A percentile compares a stretch with the other conserved stretches of the same genome.
Conservation (phyloP, 2,888 invertebrate genomes). For the Serripes groenlandicus region DNA sequence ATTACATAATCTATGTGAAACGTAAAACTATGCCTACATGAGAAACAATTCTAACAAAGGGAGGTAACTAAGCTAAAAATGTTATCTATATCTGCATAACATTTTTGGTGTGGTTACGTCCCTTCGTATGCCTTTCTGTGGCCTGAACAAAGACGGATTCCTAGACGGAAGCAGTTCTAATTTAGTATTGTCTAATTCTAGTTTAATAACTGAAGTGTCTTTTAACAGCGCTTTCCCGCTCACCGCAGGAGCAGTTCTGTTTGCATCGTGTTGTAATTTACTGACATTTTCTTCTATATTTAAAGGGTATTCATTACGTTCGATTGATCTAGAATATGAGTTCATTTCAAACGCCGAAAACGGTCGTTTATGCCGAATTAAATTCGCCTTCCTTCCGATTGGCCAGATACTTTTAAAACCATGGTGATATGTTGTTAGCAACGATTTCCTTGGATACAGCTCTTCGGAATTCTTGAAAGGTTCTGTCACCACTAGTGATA, state of each 20-base stretch:
- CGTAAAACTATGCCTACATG: too few relatives aligned
- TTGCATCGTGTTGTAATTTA: neutral
- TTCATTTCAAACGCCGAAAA: slow-evolving; percentile 65
- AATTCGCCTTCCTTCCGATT: slow-evolving; percentile 69
- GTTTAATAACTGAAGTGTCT: neutral
- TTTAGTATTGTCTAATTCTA: slow-evolving; percentile 15
- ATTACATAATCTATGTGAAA: too few relatives aligned
- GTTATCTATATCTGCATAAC: neutral
- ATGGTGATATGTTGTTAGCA: slow-evolving; percentile 62
- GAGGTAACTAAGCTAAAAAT: too few relatives aligned
- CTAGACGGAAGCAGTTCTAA: neutral
- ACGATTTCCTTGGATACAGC: slow-evolving; percentile 58
- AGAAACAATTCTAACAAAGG: too few relatives aligned
- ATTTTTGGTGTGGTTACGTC: neutral
- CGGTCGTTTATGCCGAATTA: slow-evolving; percentile 61
- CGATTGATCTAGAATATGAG: slow-evolving; percentile 60
- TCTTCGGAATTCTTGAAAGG: slow-evolving; percentile 55
- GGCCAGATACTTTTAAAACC: slow-evolving; percentile 75
- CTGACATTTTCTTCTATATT: slow-evolving; percentile 18
- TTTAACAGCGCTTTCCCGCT: neutral
- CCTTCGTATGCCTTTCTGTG: neutral
- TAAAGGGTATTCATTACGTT: slow-evolving; percentile 55
- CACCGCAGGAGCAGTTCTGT: neutral
- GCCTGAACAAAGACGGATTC: neutral
- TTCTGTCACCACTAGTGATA: slow-evolving; percentile 41